Conservation (phyloP, 2,797 vertebrate species). For the Petrocephalus sullivani region DNA sequence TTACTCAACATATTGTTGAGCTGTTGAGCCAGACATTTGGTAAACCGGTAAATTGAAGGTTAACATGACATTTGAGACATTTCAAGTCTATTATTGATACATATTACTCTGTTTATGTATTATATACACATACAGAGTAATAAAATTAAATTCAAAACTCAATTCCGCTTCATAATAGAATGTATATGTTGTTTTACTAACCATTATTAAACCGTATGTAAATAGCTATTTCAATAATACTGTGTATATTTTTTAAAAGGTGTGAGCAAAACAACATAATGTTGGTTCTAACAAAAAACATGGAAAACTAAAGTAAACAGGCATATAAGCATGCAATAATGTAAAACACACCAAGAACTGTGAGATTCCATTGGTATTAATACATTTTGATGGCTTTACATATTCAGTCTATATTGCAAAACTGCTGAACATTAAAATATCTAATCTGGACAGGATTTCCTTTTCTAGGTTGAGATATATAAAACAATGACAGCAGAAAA, state of each 20-base stretch:
- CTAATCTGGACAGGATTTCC: background rate
- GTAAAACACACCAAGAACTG: background rate
- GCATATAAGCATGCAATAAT: background rate
- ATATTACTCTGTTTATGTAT: background rate
- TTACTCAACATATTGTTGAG: background rate
- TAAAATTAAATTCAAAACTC: background rate
- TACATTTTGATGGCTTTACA: background rate
- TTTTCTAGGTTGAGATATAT: background rate
- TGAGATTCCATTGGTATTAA: background rate
- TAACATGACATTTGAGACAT: background rate
- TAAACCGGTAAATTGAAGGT: background rate
- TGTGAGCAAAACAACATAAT: background rate
- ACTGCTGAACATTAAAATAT: background rate
- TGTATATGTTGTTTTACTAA: background rate
- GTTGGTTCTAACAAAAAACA: background rate
- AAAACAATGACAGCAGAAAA: background rate
- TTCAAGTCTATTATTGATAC: background rate
- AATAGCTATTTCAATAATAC: background rate
- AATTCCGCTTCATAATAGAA: background rate
- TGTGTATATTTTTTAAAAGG: background rate
- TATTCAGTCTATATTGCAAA: background rate
- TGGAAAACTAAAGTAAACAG: background rate
- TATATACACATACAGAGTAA: background rate
- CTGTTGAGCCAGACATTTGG: background rate
- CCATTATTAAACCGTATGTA: background rate